phyloP scores from a whole-genome alignment of 1,140 invertebrate species.

The Drosophila biarmipes region DNA sequence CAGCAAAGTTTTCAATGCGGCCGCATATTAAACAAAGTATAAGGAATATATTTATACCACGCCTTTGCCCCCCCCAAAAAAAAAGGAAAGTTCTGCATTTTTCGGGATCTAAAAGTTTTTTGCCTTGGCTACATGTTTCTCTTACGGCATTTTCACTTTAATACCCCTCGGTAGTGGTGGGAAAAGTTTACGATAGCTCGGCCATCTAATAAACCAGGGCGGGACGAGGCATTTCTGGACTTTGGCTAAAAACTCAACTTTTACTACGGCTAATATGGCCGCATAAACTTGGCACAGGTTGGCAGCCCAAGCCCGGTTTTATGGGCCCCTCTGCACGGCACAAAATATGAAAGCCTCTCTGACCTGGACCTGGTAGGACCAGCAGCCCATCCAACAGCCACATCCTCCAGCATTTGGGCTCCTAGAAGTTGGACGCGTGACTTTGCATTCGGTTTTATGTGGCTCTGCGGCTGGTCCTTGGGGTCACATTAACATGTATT shows the following conservation, averaged over 20 bases:
- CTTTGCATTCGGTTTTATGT: conserved; percentile 62
- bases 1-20: conserved; percentile 72
- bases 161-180: conserved; percentile 64
- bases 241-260: conserved; percentile 71
- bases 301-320: conserved; percentile 51
- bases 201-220: conserved; percentile 74
- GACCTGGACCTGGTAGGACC: background rate
- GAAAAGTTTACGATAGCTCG: conserved; percentile 70
- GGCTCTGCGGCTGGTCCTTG: conserved; percentile 57
- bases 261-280: conserved; percentile 77
- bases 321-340: conserved; percentile 52
- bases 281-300: conserved; percentile 78
- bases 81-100: conserved; percentile 52
- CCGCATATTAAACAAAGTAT: conserved; percentile 75
- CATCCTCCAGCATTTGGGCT: background rate
- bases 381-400: too few relatives aligned
- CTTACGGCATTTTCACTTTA: conserved; percentile 71
- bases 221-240: conserved; percentile 47
- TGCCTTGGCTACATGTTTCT: conserved; percentile 59
- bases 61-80: conserved; percentile 2
- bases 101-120: conserved; percentile 65
- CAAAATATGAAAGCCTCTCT: conserved; percentile 70
- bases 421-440: conserved; percentile 58
- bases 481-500: conserved; percentile 82
- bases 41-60: conserved; percentile 37